Evolutionary conservation across 1,140 invertebrate genomes (phyloP).

Genomic region (Euschistus heros): DNA sequence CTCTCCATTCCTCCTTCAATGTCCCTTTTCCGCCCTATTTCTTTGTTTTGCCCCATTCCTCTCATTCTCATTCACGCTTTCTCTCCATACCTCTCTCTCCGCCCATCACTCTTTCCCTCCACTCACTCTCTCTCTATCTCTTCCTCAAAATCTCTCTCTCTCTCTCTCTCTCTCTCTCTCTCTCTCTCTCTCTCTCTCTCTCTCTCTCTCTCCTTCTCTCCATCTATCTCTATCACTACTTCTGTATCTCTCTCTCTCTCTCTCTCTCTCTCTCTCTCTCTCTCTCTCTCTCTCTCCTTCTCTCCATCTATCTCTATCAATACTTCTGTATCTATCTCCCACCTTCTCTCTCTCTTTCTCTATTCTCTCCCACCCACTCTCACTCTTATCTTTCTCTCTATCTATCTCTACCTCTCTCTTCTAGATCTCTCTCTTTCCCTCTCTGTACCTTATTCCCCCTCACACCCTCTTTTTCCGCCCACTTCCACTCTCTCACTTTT

Average conservation of each 20-base stretch:
- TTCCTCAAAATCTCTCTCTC: not conserved
- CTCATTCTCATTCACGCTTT: not conserved
- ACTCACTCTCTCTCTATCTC: not conserved
- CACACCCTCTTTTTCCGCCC: no score
- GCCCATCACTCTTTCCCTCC: not conserved
- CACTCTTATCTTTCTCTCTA: not conserved
- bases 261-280: not conserved
- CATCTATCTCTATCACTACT: not conserved
- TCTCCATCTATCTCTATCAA: not conserved
- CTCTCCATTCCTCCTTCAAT: slow-evolving; percentile 3
- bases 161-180: not conserved
- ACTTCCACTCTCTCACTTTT: slow-evolving; percentile 14
- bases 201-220: not conserved
- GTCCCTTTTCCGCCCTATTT: not conserved
- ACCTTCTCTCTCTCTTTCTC: not conserved
- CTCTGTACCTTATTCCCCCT: no score
- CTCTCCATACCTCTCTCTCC: not conserved
- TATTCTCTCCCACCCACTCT: not conserved
- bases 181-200: not conserved
- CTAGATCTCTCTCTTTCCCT: not conserved
- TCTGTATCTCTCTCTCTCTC: not conserved
- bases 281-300: not conserved
- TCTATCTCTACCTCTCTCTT: slow-evolving; percentile 2
- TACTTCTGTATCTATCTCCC: not conserved
- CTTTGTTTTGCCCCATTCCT: not conserved